Evolutionary conservation across 2,113 vertebrate species (phyloP), one percentile per base, ranked within the genome.

Genomic region (Menura novaehollandiae): DNA sequence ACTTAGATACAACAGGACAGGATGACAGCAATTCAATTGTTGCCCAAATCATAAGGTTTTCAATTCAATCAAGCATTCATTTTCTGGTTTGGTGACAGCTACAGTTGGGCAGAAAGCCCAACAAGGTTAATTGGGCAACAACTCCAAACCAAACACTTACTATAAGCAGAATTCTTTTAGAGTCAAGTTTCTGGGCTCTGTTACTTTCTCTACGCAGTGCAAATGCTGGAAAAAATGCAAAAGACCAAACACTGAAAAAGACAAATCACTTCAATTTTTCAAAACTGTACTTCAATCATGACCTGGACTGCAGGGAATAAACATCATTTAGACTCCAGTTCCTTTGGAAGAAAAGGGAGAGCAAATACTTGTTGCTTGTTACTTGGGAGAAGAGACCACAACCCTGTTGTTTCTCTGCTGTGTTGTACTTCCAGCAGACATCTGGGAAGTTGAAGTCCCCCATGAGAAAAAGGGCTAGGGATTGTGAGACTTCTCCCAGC

Each of bases 331-430:
- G 53, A 58, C 9, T 43, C 23, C 2, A 15, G 13, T 7, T 67
- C 37, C 66, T 89, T 13, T 37, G n/a, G 35, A 83, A 80, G 44
- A 47, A 72, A 72, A 82, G 23, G 15, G 11, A 21, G 32, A 27
- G 19, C 37, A 49, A 76, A 52, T 24, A 44, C 26, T 5, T 28
- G 49, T 44, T 49, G 13, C n/a, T 19, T 69, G 13, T 51, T 32
- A 43, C 26, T 15, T 35, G 35, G 30, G 63, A 90, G 26, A 35
- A 55, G 41, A 68, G 26, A 62, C 21, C 55, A 83, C n/a, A n/a
- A 22, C 10, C 7, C 24, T 0, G 0, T 6, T 75, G 24, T 32
- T 53, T 47, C n/a, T 68, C 19, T 60, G 30, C 53, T 55, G 1
- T 23, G 24, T 5, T 9, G 41, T 18, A 35, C 53, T 62, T 51